Base-by-base conservation (phyloP, 2,113 vertebrate species). In the Percina caprodes region DNA sequence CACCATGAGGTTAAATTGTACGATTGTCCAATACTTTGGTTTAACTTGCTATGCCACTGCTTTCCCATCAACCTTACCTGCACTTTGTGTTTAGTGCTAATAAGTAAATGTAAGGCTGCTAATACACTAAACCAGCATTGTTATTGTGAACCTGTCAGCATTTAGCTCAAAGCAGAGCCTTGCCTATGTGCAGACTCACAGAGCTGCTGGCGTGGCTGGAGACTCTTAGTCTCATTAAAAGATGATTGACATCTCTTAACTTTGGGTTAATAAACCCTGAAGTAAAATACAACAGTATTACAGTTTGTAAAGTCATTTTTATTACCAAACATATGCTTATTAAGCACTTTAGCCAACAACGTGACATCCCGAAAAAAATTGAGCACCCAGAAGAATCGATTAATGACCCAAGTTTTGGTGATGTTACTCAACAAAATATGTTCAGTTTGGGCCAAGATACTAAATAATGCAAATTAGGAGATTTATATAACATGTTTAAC, bases 401-500 rank as follows among this genome's bases (percentile, higher is more conserved):
- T 42, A 19, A 46, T 71, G 58, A 69, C 14, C 26, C 14, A 12
- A 14, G 35, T 16, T 49, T 14, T 60, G 14, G 24, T 78, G 2
- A 67, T 58, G 45, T 69, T 55, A 69, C 19, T 77, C 26, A 45
- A 56, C 10, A 23, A 0, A 26, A 3, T 49, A 6, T 45, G 59
- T 49, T 52, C n/a, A 66, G 63, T 58, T 3, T 45, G 18, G n/a
- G 24, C 55, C 11, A 68, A 24, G 15, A 46, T 45, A 42, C 2
- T 24, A 1, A 45, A 15, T 58, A 39, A 70, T 59, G 12, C 35
- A 75, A 66, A 84, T 79, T 23, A 77, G 19, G 10, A 42, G 23
- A 69, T 75, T 58, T 51, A 21, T 76, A 33, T 33, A 71, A 79
- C 51, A 59, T 69, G 77, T 80, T 56, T 82, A 19, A 54, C 35